Conservation (phyloP, 2,113 vertebrate species). For the Hyperoodon ampullatus region DNA sequence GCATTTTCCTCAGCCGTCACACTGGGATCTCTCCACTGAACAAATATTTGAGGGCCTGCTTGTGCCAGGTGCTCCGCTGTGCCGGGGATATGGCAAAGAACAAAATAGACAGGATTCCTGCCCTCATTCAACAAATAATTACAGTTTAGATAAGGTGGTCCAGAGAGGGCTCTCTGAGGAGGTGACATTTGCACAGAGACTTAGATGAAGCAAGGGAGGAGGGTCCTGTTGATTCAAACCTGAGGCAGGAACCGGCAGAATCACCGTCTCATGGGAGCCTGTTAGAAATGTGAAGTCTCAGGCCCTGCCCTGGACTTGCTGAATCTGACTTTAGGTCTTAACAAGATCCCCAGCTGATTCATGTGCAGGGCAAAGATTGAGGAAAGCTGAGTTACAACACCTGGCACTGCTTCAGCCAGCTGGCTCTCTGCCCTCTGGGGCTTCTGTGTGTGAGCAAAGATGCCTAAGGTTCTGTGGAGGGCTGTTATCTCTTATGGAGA, state of each 20-base stretch:
- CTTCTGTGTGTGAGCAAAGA: neutral
- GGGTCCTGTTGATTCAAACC: neutral
- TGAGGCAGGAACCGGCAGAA: fast-evolving
- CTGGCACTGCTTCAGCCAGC: neutral
- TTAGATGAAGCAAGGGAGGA: neutral
- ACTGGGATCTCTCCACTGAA: neutral
- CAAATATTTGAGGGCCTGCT: neutral
- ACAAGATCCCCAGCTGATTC: neutral
- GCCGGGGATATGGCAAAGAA: neutral
- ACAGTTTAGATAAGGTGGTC: neutral
- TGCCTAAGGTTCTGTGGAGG: neutral
- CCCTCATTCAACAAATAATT: neutral
- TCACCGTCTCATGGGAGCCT: neutral
- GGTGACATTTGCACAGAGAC: neutral
- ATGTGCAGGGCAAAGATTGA: fast-evolving
- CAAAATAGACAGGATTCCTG: neutral
- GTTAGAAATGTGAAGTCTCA: neutral
- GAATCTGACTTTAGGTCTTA: neutral
- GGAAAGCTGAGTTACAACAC: neutral
- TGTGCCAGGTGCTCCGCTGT: neutral
- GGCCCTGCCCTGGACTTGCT: neutral
- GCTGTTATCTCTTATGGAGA: neutral
- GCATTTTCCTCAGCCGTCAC: neutral
- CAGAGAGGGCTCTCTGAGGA: neutral
- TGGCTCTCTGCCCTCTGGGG: too few species aligned